phyloP scores from a whole-genome alignment of 2,113 vertebrate species.

The Xenopus laevis region DNA sequence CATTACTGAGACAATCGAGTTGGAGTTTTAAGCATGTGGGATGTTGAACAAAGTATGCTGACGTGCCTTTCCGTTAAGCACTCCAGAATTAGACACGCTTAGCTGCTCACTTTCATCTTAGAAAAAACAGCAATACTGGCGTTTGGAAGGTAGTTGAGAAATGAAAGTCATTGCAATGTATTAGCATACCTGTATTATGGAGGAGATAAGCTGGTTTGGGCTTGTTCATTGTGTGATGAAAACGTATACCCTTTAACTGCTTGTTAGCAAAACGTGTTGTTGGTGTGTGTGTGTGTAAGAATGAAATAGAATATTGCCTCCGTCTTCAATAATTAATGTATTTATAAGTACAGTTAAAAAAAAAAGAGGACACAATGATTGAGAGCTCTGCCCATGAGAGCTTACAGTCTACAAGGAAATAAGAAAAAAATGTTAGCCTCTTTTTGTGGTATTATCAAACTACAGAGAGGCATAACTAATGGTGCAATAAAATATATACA shows the following conservation, averaged over 20 bases:
- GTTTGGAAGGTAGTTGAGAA: neutral
- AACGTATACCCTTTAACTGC: neutral
- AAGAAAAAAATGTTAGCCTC: no score
- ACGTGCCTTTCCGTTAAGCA: neutral
- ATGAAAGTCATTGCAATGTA: neutral
- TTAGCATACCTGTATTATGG: neutral
- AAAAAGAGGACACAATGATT: no score
- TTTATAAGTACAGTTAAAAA: no score
- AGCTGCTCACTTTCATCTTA: neutral
- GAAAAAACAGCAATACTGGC: neutral
- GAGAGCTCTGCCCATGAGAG: no score
- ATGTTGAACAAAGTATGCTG: neutral
- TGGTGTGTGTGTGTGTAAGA: neutral
- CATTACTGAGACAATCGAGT: neutral
- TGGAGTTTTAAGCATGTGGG: neutral
- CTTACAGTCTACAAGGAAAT: no score
- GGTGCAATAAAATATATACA: no score
- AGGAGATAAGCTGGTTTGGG: neutral
- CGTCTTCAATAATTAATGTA: no score
- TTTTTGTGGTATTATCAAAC: no score
- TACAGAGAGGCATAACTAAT: no score
- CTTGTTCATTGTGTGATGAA: neutral
- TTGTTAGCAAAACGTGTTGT: neutral
- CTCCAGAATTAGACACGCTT: neutral
- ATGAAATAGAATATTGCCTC: neutral